phyloP scores from a whole-genome alignment of 2,888 invertebrate genomes.

The Plagodis dolabraria region DNA sequence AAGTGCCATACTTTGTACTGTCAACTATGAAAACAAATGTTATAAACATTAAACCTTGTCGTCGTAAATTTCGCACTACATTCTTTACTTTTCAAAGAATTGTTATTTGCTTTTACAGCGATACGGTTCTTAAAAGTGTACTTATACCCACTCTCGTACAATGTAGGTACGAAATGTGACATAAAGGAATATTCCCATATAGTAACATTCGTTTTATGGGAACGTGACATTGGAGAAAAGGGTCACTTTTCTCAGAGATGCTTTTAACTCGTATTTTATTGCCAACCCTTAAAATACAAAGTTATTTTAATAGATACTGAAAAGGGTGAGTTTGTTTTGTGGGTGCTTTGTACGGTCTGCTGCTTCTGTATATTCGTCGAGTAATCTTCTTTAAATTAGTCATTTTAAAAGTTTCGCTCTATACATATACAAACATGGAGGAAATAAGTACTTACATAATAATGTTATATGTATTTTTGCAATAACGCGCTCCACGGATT shows the following conservation, averaged over 20 bases:
- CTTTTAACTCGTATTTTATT: slow-evolving; percentile 8
- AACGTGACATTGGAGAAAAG: slow-evolving; percentile 11
- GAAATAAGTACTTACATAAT: too few species aligned
- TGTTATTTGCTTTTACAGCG: not conserved
- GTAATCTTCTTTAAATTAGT: too few species aligned
- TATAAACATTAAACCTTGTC: not conserved
- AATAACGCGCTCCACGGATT: too few species aligned
- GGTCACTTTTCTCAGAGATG: slow-evolving; percentile 14
- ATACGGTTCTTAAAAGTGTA: slow-evolving; percentile 2
- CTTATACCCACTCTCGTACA: not conserved
- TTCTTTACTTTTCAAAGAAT: slow-evolving; percentile 2
- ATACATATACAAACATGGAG: too few species aligned
- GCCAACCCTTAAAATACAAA: not conserved
- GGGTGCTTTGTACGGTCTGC: too few species aligned
- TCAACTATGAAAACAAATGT: not conserved
- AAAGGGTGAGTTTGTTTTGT: too few species aligned
- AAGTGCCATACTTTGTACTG: slow-evolving; percentile 7
- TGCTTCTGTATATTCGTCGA: too few species aligned
- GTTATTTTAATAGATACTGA: too few species aligned
- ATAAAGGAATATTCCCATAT: slow-evolving; percentile 10
- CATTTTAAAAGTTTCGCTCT: too few species aligned
- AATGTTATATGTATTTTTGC: too few species aligned
- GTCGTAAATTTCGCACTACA: slow-evolving; percentile 1
- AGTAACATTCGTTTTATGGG: slow-evolving; percentile 2
- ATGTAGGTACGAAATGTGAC: slow-evolving; percentile 9